phyloP scores from a whole-genome alignment of 2,113 vertebrate genomes.

The Platichthys flesus region DNA sequence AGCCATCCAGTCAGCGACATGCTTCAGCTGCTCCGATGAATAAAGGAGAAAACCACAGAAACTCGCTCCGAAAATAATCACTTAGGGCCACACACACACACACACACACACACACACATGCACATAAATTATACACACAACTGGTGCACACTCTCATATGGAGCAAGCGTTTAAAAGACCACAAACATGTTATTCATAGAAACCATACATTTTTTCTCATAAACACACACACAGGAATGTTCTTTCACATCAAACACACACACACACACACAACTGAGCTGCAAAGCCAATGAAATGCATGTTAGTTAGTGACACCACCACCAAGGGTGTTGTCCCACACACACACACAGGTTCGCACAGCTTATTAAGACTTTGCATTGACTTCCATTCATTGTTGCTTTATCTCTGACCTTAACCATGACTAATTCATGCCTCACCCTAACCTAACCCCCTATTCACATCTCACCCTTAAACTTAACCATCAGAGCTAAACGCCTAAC shows the following conservation, averaged over 20 bases:
- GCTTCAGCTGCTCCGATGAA: constrained; percentile 77
- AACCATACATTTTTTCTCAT: constrained; percentile 21
- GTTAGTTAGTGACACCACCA: constrained; percentile 31
- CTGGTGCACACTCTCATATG: constrained; percentile 11
- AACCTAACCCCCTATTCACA: too few species aligned
- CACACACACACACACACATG: background rate
- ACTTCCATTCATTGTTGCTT: too few species aligned
- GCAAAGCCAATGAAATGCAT: constrained; percentile 30
- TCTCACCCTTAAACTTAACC: too few species aligned
- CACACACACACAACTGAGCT: constrained; percentile 2
- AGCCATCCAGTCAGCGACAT: constrained; percentile 64
- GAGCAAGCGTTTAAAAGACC: constrained; percentile 35
- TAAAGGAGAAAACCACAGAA: constrained; percentile 62
- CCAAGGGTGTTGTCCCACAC: too few species aligned
- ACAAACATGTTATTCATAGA: constrained; percentile 42
- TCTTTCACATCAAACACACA: background rate
- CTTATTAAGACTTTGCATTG: too few species aligned
- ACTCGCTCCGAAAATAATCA: constrained; percentile 63
- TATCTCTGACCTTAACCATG: too few species aligned
- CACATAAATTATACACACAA: constrained; percentile 27
- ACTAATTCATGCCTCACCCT: too few species aligned
- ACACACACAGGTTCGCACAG: too few species aligned
- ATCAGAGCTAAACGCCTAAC: too few species aligned
- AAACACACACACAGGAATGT: background rate
- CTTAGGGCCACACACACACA: constrained; percentile 59